A percentile compares a stretch with the other conserved stretches of the same genome.
phyloP scores from a whole-genome alignment of 30 jellyfish, hydroid and myxozoan species.

The Rhopilema esculentum region DNA sequence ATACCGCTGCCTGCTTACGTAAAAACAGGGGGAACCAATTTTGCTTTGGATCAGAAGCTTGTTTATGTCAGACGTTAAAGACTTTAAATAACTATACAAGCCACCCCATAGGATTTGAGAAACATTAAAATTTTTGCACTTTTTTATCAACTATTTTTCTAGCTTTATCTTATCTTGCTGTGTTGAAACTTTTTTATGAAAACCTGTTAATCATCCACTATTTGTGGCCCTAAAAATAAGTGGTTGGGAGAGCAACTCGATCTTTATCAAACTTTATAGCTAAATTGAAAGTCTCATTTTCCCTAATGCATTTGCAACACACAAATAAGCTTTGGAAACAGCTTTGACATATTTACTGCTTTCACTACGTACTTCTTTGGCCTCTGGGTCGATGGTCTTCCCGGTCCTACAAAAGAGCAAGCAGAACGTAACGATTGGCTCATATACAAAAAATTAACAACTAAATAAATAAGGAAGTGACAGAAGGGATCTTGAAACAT shows the following conservation, averaged over 20 bases:
- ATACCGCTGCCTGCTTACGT: neutral
- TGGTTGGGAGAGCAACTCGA: no score
- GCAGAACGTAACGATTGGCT: neutral
- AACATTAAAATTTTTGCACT: neutral
- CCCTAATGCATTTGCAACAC: conserved; percentile 22
- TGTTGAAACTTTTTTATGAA: neutral
- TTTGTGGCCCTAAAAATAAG: no score
- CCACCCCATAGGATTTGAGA: neutral
- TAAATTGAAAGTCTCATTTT: conserved; percentile 9
- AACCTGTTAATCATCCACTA: neutral
- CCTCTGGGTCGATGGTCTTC: conserved; percentile 52
- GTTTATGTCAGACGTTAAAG: neutral
- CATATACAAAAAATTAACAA: neutral
- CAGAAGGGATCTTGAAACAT: neutral
- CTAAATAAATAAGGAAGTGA: neutral
- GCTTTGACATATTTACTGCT: conserved; percentile 77
- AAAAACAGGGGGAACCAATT: neutral
- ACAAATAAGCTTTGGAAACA: conserved; percentile 44
- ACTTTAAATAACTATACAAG: neutral
- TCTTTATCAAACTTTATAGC: neutral
- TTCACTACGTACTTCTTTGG: conserved; percentile 75
- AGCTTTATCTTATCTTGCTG: neutral
- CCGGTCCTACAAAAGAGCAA: conserved; percentile 46
- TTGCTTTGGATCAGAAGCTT: no score
- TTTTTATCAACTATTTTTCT: neutral